These are phyloP conservation scores for Coelopa frigida DNA, from an alignment of 1,140 invertebrate genomes.

Conservation along the genomic window DNA sequence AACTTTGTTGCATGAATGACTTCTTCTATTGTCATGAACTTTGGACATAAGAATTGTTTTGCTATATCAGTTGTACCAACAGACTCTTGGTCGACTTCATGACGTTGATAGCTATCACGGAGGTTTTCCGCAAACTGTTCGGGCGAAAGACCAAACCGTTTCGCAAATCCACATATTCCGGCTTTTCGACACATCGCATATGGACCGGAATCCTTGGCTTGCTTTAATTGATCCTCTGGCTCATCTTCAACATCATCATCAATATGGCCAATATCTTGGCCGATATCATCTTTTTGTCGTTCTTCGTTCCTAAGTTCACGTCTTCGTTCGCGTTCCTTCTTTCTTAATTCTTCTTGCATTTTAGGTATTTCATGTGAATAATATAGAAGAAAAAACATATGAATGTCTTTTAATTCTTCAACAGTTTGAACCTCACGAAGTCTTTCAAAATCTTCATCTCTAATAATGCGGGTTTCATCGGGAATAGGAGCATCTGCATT, in stretches of 20 bases:
- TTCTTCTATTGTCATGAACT: conserved; percentile 57
- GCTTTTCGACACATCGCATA: conserved; percentile 81
- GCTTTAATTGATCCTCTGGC: conserved; percentile 63
- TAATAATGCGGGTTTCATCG: conserved; percentile 73
- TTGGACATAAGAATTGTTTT: conserved; percentile 58
- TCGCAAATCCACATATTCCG: conserved; percentile 78
- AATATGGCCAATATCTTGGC: conserved; percentile 46
- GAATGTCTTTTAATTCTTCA: conserved; percentile 88
- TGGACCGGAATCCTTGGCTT: conserved; percentile 76
- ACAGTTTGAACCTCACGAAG: conserved; percentile 73
- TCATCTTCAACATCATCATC: conserved; percentile 57
- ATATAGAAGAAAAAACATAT: conserved; percentile 88
- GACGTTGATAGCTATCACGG: conserved; percentile 91
- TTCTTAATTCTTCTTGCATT: conserved; percentile 70
- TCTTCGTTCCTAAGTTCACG: conserved; percentile 50
- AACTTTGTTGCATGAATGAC: conserved; percentile 81
- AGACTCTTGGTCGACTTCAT: conserved; percentile 90
- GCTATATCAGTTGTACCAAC: conserved; percentile 74
- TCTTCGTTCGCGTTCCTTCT: conserved; percentile 57
- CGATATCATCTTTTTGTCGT: conserved; percentile 24
- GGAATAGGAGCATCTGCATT: conserved; percentile 77
- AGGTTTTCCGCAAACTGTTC: conserved; percentile 97
- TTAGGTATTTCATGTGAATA: conserved; percentile 78
- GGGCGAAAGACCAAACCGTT: conserved; percentile 90
- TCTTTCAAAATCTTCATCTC: conserved; percentile 80